Percentiles rank a stretch among this genome's conserved stretches.
These are phyloP conservation scores for Tigriopus japonicus DNA, from an alignment of 1,140 invertebrate species.

Conservation along the genomic window DNA sequence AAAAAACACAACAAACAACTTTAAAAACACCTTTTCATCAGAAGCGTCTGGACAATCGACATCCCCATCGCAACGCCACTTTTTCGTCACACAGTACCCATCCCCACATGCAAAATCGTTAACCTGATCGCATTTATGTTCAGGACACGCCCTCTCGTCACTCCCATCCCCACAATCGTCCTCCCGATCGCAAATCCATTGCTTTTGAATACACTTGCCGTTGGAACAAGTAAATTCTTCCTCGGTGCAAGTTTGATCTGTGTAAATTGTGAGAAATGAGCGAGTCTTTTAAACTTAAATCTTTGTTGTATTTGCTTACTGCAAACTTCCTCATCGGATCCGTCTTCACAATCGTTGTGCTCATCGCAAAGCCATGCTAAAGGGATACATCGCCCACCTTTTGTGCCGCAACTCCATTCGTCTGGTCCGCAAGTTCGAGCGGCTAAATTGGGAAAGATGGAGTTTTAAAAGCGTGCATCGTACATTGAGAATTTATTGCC, in stretches of 20 bases:
- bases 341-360: conserved; percentile 55
- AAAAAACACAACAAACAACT: no score
- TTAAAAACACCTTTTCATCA: neutral
- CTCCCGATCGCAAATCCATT: conserved; percentile 10
- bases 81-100: conserved; percentile 63
- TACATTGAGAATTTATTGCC: neutral
- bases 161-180: conserved; percentile 13
- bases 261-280: neutral
- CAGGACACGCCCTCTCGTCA: conserved; percentile 8
- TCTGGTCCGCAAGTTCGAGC: neutral
- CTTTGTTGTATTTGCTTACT: neutral
- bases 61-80: conserved; percentile 71
- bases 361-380: conserved; percentile 52
- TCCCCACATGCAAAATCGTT: conserved; percentile 74
- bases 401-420: conserved; percentile 10
- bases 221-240: conserved; percentile 15
- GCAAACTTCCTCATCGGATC: conserved; percentile 43
- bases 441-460: neutral
- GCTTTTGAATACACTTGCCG: conserved; percentile 12
- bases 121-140: conserved; percentile 20
- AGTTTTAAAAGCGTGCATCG: neutral
- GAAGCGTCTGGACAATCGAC: conserved; percentile 34
- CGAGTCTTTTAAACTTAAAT: neutral
- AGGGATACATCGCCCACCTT: conserved; percentile 48
- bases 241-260: conserved; percentile 8